Conservation (phyloP, 2,888 invertebrate species). For the Nasonovia ribisnigri region DNA sequence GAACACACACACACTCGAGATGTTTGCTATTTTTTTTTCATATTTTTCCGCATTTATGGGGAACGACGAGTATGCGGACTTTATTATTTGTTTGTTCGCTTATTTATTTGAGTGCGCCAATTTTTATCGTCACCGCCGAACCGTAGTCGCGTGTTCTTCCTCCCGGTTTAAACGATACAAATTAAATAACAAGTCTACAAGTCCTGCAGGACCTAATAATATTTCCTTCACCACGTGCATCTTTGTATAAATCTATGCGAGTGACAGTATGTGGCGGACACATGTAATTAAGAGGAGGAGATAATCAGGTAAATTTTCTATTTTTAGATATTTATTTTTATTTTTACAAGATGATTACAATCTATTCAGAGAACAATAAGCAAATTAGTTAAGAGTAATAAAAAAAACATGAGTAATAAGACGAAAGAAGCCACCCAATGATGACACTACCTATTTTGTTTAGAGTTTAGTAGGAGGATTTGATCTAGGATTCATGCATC, state of each 20-base stretch:
- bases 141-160: background rate
- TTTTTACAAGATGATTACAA: no score
- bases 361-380: no score
- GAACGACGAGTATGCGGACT: background rate
- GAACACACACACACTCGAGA: background rate
- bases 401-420: no score
- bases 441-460: no score
- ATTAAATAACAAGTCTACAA: conserved; percentile 37
- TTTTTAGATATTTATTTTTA: no score
- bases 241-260: background rate
- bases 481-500: no score
- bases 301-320: no score
- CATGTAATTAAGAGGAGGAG: no score
- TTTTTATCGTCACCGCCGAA: conserved; percentile 13
- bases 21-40: conserved; percentile 25
- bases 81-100: conserved; percentile 43
- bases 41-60: background rate
- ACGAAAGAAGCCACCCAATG: no score
- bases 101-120: conserved; percentile 40
- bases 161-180: background rate
- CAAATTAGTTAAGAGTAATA: no score
- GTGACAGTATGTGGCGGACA: background rate
- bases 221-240: background rate
- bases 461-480: no score
- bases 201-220: background rate